phyloP scores from a whole-genome alignment of 2,888 invertebrate genomes.

The Beris morrisii region DNA sequence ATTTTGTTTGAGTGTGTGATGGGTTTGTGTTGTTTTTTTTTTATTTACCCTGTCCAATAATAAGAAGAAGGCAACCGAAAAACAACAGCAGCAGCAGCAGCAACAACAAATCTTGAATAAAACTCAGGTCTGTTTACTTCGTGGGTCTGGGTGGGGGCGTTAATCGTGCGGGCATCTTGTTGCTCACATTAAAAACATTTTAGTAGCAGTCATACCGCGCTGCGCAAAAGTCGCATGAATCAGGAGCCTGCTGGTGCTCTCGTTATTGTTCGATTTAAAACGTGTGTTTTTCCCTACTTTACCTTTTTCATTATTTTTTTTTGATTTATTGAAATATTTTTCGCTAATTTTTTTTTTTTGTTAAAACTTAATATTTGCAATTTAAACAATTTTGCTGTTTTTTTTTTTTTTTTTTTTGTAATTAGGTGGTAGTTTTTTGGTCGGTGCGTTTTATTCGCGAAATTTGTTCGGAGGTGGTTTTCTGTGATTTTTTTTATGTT shows the following conservation, averaged over 20 bases:
- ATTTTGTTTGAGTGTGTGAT: no score
- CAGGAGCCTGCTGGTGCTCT: constrained; percentile 20
- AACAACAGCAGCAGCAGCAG: background rate
- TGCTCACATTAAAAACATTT: constrained; percentile 25
- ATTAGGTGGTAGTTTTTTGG: no score
- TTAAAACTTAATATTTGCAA: no score
- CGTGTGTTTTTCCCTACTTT: constrained; percentile 7
- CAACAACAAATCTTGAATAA: background rate
- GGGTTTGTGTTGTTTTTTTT: background rate
- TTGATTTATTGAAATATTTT: no score
- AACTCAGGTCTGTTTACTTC: background rate
- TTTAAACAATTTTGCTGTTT: no score
- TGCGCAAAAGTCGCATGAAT: constrained; percentile 35
- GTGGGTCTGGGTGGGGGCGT: constrained; percentile 11
- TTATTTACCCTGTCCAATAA: background rate
- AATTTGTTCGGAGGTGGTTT: no score
- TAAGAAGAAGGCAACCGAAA: background rate
- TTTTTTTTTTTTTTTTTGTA: no score
- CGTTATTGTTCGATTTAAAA: constrained; percentile 26
- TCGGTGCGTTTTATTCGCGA: no score
- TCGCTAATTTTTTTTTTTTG: no score
- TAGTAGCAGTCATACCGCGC: constrained; percentile 38
- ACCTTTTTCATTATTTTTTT: no score
- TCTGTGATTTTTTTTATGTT: no score
- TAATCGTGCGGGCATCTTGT: constrained; percentile 13